Evolutionary conservation across 2,888 invertebrate species (phyloP), one percentile per base, ranked within the genome.

Genomic region (Drosophila cognata): DNA sequence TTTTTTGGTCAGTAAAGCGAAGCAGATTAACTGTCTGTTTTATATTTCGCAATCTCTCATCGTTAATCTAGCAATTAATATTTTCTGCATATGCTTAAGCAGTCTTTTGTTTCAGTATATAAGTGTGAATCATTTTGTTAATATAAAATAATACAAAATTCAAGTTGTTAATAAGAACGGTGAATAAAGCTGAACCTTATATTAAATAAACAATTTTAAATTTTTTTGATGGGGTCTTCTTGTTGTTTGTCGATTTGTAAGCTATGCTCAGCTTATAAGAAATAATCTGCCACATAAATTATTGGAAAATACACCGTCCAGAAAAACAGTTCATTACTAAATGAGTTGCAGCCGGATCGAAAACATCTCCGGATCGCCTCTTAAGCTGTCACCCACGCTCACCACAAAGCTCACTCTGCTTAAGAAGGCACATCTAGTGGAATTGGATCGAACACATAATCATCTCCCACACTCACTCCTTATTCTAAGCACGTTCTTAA

Each of bases 61-160:
- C 7, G 55, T 63, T 13, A 84, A 74, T 62, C 48, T 81, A 13
- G 81, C 84, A 35, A 52, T 81, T 13, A 81, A 74, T 51, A 67
- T 81, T 28, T 80, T 81, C 18, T 74, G 81, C 67, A 64, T 83
- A 46, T 83, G 81, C 25, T 16, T 71, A 36, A 53, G 62, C 38
- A 71, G 74, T 31, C 59, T 36, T 48, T 35, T 81, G 31, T 62
- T 60, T 21, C 66, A 66, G 50, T 56, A 43, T 36, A n/a, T 74
- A 2, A 62, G 41, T 29, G 35, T 36, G n/a, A 59, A 29, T 53
- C 58, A 74, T 52, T 18, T 62, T 57, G 73, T 66, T 28, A 51
- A 65, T 3, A 59, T 78, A 2, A 79, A 79, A 71, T 78, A 43
- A 57, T 51, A 29, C 1, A 25, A 16, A 41, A 63, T 71, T 69